Evolutionary conservation across 2,113 vertebrate species (phyloP), one percentile per base, ranked within the genome.

Genomic region (Tupaia tana): DNA sequence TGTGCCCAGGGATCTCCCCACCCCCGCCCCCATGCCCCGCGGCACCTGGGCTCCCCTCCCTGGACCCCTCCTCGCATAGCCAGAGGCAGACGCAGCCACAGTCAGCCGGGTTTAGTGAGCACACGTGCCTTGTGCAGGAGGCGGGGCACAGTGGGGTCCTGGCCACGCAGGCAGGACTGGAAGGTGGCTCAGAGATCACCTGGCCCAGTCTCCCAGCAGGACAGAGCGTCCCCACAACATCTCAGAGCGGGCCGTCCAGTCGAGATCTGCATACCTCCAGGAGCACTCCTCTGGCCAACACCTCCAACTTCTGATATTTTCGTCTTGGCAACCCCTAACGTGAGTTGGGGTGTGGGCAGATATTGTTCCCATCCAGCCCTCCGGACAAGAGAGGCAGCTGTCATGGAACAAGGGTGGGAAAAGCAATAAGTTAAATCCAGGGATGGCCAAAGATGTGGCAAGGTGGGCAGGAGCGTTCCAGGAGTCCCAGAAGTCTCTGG

Each of bases 361-460:
- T 12, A 18, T 24, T 20, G 0, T 59, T 80, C 43, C 22, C 52
- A 80, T 27, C 61, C 54, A 64, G 67, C 22, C 25, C 70, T 67
- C 14, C 2, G 58, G 58, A 73, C 22, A 13, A 87, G 64, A 52
- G n/a, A 82, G 14, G 22, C 20, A 61, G 25, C 2, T 16, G 71
- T 63, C 29, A 27, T 31, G 54, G 19, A 74, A 64, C 7, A 1
- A 9, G 19, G 64, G 15, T n/a, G 84, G 75, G 81, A 81, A 73
- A 89, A 70, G 71, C 73, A 96, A 66, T 95, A 95, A 96, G 29
- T 97, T 94, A 95, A 96, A 89, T 63, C 56, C 87, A 15, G 20
- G 70, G 25, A 81, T 24, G 22, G 43, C 29, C 25, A 54, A 79
- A 61, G 75, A 10, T 3, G 1, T 56, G 70, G 63, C 63, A 27